phyloP scores from a whole-genome alignment of 2,888 invertebrate genomes.

The Hoplodrina blanda region DNA sequence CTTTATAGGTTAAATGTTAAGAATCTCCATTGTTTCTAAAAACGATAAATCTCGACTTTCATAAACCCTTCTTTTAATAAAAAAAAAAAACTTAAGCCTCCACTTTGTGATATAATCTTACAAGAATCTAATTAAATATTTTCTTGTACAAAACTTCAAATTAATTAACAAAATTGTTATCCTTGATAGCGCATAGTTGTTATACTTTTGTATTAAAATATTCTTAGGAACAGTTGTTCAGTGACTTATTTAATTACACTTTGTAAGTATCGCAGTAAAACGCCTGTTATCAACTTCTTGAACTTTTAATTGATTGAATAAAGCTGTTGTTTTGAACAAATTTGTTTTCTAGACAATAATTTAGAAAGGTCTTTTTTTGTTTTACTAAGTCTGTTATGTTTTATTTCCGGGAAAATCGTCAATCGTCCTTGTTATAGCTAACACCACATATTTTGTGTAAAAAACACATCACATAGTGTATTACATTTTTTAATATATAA shows the following conservation, averaged over 20 bases:
- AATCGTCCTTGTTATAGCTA: no score
- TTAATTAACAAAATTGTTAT: slow-evolving; percentile 36
- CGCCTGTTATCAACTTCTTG: slow-evolving; percentile 18
- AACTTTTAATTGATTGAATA: slow-evolving; percentile 51
- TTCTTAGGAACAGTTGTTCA: slow-evolving; percentile 36
- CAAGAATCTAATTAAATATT: slow-evolving; percentile 36
- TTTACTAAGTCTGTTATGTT: not conserved
- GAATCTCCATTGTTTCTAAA: no score
- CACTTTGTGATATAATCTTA: slow-evolving; percentile 5
- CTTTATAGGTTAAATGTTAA: no score
- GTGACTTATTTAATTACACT: slow-evolving; percentile 51
- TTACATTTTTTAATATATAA: no score
- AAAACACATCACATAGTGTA: no score
- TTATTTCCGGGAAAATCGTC: no score
- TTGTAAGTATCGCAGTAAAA: slow-evolving; percentile 30
- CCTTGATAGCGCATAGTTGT: slow-evolving; percentile 10
- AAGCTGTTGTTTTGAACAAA: slow-evolving; percentile 22
- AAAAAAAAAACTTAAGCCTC: slow-evolving; percentile 4
- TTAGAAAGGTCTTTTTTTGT: not conserved
- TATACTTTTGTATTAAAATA: slow-evolving; percentile 26
- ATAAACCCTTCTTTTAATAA: not conserved
- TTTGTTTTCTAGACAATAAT: slow-evolving; percentile 7
- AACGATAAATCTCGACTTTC: not conserved
- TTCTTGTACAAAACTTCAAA: slow-evolving; percentile 13
- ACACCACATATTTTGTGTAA: no score